Conservation (phyloP, 2,888 invertebrate species). For the Amiota mariae region DNA sequence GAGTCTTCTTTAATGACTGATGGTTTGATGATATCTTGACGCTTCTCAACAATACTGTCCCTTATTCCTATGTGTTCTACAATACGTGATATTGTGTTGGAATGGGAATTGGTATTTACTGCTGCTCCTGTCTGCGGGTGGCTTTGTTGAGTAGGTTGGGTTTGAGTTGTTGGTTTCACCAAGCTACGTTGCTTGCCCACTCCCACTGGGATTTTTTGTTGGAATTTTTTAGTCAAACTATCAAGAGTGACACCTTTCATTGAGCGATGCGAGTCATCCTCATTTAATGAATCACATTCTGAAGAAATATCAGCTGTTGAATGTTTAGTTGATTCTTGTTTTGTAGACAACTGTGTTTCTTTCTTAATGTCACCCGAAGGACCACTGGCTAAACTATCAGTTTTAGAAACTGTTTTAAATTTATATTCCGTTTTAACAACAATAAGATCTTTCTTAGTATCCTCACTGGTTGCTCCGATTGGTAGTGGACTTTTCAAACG, state of each 20-base stretch:
- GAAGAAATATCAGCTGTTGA: constrained; percentile 71
- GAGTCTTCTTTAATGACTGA: constrained; percentile 44
- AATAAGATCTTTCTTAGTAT: constrained; percentile 6
- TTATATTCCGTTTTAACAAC: constrained; percentile 52
- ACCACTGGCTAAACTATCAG: constrained; percentile 21
- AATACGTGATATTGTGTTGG: no score
- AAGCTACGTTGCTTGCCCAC: constrained; percentile 55
- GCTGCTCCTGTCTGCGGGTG: neutral
- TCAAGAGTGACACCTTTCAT: constrained; percentile 68
- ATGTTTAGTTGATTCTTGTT: constrained; percentile 58
- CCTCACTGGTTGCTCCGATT: neutral
- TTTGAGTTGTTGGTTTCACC: constrained; percentile 48
- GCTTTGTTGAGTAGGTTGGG: neutral
- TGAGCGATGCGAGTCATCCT: constrained; percentile 73
- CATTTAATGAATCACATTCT: constrained; percentile 71
- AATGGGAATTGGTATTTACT: neutral
- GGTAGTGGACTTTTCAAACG: constrained; percentile 74
- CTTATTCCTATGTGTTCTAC: neutral
- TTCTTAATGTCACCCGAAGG: constrained; percentile 44
- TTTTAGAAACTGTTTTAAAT: constrained; percentile 32
- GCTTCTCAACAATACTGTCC: constrained; percentile 60
- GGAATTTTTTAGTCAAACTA: constrained; percentile 65
- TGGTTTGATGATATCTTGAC: constrained; percentile 60
- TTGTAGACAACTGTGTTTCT: constrained; percentile 48
- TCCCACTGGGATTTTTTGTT: constrained; percentile 60